A percentile compares a stretch with the other conserved stretches of the same genome.
Evolutionary conservation across 2,888 invertebrate genomes (phyloP).

Genomic region (Byasa hedistus): DNA sequence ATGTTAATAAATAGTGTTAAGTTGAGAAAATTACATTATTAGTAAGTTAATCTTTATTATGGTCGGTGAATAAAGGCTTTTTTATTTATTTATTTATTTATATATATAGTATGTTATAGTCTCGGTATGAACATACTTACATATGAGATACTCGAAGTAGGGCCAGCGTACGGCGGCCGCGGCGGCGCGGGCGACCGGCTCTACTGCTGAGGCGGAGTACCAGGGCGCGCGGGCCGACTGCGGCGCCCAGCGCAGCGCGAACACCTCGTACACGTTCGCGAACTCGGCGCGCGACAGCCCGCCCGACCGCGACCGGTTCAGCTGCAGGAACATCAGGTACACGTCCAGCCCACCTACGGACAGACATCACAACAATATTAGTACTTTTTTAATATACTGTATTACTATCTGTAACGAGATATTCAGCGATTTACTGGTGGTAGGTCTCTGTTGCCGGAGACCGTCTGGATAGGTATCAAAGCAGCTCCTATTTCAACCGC

Average conservation of each 20-base stretch:
- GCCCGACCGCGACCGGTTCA: conserved; percentile 85
- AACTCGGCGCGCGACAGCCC: conserved; percentile 86
- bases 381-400: neutral
- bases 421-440: too few relatives aligned
- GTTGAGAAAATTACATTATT: too few relatives aligned
- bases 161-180: conserved; percentile 83
- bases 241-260: conserved; percentile 86
- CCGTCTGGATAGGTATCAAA: too few relatives aligned
- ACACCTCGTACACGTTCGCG: conserved; percentile 80
- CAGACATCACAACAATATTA: neutral
- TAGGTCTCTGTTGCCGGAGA: too few relatives aligned
- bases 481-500: too few relatives aligned
- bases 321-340: conserved; percentile 88
- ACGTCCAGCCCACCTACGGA: conserved; percentile 83
- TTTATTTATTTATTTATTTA: too few relatives aligned
- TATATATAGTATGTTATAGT: too few relatives aligned
- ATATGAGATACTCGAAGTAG: conserved; percentile 86
- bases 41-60: too few relatives aligned
- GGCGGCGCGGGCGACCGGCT: conserved; percentile 81
- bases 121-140: conserved; percentile 75
- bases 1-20: too few relatives aligned
- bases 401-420: too few relatives aligned
- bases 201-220: conserved; percentile 81
- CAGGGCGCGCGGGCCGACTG: conserved; percentile 85
- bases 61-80: too few relatives aligned